These are phyloP conservation scores for Cotesia glomerata DNA, from an alignment of 1,140 invertebrate genomes.

Conservation along the genomic window DNA sequence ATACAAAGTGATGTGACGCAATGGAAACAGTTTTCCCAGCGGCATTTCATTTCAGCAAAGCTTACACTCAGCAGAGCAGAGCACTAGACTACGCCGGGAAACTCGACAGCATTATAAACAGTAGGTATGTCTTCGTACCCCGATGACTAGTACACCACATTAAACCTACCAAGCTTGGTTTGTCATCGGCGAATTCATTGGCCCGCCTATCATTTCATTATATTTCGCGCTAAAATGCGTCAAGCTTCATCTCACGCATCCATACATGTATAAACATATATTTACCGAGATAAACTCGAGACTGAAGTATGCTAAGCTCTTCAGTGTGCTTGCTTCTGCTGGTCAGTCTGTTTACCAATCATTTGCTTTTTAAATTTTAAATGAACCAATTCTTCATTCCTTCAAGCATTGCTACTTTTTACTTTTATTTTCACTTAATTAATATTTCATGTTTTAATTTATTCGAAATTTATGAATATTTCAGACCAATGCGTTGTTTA, in stretches of 20 bases:
- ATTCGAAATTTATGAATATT: too few relatives aligned
- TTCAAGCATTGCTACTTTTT: too few relatives aligned
- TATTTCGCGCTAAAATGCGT: constrained; percentile 34
- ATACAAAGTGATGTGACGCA: neutral
- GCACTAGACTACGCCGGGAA: too few relatives aligned
- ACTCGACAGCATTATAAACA: neutral
- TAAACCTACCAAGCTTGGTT: constrained; percentile 43
- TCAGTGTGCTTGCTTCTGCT: too few relatives aligned
- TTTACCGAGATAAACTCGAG: too few relatives aligned
- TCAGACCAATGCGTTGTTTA: too few relatives aligned
- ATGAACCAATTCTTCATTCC: too few relatives aligned
- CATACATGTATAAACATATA: neutral
- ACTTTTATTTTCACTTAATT: too few relatives aligned
- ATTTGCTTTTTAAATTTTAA: too few relatives aligned
- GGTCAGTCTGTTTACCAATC: too few relatives aligned
- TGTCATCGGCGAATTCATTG: constrained; percentile 47
- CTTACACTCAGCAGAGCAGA: neutral
- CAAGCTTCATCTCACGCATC: constrained; percentile 9
- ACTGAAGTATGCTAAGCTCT: too few relatives aligned
- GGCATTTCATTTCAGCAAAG: neutral
- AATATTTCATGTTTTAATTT: too few relatives aligned
- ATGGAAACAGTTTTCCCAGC: constrained; percentile 19
- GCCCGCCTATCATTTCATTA: constrained; percentile 49
- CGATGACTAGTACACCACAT: constrained; percentile 35
- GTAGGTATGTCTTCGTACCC: neutral